Evolutionary conservation across 2,113 vertebrate species (phyloP).

Genomic region (Pollimyrus isidori): DNA sequence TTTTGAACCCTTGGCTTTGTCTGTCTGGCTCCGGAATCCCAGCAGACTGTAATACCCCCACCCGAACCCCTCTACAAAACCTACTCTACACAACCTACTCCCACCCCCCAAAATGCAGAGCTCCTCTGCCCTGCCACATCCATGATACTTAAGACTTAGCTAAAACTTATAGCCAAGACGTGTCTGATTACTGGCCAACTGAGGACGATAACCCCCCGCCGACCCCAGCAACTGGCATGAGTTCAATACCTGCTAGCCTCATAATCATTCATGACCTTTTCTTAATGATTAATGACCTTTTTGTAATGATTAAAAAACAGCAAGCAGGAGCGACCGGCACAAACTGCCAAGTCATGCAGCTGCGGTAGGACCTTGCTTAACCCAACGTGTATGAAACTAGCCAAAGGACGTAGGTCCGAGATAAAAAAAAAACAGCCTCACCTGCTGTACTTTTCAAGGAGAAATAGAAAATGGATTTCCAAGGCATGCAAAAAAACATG

Average conservation of each 20-base stretch:
- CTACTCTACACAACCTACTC: background rate
- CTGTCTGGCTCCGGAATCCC: background rate
- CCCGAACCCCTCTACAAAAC: background rate
- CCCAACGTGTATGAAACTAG: background rate
- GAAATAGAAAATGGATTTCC: background rate
- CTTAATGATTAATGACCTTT: slow-evolving; percentile 6
- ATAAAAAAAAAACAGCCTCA: background rate
- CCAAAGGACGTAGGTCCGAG: background rate
- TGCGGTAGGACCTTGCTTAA: background rate
- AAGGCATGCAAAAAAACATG: background rate
- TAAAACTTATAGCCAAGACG: background rate
- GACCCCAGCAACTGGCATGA: background rate
- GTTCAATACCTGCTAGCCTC: background rate
- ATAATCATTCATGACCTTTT: background rate
- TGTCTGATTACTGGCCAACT: background rate
- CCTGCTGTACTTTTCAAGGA: background rate
- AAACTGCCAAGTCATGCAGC: background rate
- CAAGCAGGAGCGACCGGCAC: background rate
- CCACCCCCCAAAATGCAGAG: background rate
- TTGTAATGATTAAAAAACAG: background rate
- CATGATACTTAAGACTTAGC: background rate
- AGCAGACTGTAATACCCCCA: background rate
- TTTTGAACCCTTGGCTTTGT: background rate
- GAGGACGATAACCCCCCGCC: background rate
- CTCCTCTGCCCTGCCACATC: background rate